phyloP scores from a whole-genome alignment of 2,113 vertebrate species.

The Lophura nycthemera region DNA sequence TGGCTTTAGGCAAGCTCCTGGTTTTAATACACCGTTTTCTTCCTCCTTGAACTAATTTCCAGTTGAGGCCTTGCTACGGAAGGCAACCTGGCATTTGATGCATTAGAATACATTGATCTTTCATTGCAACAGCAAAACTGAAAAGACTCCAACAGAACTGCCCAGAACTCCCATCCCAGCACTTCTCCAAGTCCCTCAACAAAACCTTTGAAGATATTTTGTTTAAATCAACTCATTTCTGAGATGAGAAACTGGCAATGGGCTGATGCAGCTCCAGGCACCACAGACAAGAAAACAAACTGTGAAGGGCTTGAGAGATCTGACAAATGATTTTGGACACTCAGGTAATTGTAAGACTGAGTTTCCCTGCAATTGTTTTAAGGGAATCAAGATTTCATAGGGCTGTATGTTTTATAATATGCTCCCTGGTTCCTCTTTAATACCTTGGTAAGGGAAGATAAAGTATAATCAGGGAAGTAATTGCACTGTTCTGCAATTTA shows the following conservation, averaged over 20 bases:
- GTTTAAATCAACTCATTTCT: neutral
- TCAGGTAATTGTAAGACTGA: neutral
- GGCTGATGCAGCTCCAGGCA: rapidly evolving
- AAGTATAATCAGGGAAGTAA: constrained; percentile 45
- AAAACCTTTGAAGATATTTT: neutral
- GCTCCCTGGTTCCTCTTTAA: constrained; percentile 61
- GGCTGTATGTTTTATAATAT: constrained; percentile 49
- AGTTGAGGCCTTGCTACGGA: neutral
- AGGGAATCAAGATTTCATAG: constrained; percentile 61
- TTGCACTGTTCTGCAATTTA: constrained; percentile 38
- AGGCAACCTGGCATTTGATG: neutral
- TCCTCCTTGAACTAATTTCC: constrained; percentile 55
- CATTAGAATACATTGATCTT: neutral
- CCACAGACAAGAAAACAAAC: neutral
- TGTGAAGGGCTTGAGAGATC: neutral
- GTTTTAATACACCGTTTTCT: neutral
- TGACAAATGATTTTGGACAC: neutral
- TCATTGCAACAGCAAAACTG: neutral
- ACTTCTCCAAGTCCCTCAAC: neutral
- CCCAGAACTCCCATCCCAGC: neutral
- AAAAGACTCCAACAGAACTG: neutral
- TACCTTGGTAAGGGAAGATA: constrained; percentile 63
- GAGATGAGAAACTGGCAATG: neutral
- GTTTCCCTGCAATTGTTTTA: constrained; percentile 52
- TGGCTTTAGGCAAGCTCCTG: neutral